Evolutionary conservation across 2,113 vertebrate species (phyloP), one percentile per base, ranked within the genome.

Genomic region (Hydropotes inermis): DNA sequence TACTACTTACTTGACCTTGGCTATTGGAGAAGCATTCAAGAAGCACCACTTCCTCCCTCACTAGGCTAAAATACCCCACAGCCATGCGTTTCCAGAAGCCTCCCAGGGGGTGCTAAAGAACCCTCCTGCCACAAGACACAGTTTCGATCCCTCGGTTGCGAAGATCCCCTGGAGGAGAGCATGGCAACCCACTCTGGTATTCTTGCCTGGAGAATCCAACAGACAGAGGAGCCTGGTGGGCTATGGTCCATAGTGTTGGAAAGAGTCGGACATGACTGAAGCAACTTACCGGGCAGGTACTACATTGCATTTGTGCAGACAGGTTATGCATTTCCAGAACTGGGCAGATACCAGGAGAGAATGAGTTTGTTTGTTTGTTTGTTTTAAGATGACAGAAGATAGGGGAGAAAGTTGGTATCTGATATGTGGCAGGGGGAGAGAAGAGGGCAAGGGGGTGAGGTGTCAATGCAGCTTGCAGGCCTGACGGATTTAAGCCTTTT

Each of bases 381-480:
- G 45, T 45, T 45, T 54, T 19, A 61, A 27, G 33, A 23, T 23
- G 86, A 76, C 9, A 13, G 45, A 57, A 43, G 36, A 17, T 57
- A 28, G 13, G 21, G 89, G 64, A 90, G 25, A 52, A 50, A 78
- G 27, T 16, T 55, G 61, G 28, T 10, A 13, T 50, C 28, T 67
- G 45, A 55, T 27, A 76, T 88, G 67, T 12, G 25, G n/a, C 12
- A 3, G 39, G 1, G 27, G n/a, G 15, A 81, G 14, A 47, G 7
- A 14, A 54, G 52, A 92, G 12, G 14, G 0, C 4, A 43, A 23
- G 9, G n/a, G 16, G 45, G 21, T 0, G 0, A 83, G 83, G 9
- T 23, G 3, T 70, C 57, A 28, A 0, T 3, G 16, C 1, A 3
- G 47, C 45, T 61, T 11, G 25, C 2, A 15, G n/a, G 78, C 19